phyloP scores from a whole-genome alignment of 1,140 invertebrate genomes.

The Eueides isabella region DNA sequence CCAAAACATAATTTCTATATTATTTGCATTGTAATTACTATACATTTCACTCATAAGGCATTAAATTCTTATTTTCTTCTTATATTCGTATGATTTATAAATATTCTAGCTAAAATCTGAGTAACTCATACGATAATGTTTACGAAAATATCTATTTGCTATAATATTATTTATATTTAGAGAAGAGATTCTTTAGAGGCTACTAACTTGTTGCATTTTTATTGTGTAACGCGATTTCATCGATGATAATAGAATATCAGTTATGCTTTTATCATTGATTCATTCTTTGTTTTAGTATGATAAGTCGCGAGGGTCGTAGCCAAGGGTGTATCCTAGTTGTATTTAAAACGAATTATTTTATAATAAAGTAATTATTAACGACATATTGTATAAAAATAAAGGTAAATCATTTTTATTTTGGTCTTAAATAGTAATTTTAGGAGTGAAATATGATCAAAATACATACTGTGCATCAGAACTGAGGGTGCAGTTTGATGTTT shows the following conservation, averaged over 20 bases:
- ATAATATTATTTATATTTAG: background rate
- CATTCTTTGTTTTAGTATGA: conserved; percentile 7
- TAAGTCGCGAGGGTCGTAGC: conserved; percentile 4
- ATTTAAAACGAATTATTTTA: background rate
- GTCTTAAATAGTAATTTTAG: background rate
- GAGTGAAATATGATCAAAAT: conserved; percentile 26
- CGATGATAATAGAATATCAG: background rate
- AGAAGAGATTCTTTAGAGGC: background rate
- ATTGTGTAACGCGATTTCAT: background rate
- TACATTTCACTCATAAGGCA: too few relatives aligned
- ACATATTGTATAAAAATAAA: background rate
- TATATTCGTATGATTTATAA: background rate
- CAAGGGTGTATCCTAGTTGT: background rate
- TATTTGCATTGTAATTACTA: too few relatives aligned
- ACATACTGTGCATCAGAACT: conserved; percentile 71
- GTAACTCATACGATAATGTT: background rate
- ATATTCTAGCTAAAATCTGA: too few relatives aligned
- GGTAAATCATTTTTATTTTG: background rate
- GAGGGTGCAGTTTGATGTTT: conserved; percentile 51
- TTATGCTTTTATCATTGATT: conserved; percentile 10
- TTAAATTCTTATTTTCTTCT: too few relatives aligned
- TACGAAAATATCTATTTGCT: background rate
- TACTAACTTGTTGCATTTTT: conserved; percentile 1
- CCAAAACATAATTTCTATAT: too few relatives aligned
- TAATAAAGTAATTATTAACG: background rate